Conservation (phyloP, 2,888 invertebrate species). For the Cheilosia soror region DNA sequence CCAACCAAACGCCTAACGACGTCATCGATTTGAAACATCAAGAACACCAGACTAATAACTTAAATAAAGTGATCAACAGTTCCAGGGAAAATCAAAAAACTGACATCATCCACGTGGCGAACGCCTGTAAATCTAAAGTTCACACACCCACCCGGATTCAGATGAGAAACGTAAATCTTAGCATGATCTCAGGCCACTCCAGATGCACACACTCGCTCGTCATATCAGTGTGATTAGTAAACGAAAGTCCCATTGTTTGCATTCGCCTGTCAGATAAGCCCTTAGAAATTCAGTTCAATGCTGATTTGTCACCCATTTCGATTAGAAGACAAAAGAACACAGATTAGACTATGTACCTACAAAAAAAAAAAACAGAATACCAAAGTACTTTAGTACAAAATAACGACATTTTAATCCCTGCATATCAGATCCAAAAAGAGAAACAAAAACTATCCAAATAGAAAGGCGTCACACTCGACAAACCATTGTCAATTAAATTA, state of each 20-base stretch:
- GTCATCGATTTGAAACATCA: slow-evolving; percentile 22
- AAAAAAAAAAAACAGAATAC: neutral
- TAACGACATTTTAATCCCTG: neutral
- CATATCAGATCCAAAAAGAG: slow-evolving; percentile 26
- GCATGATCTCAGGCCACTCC: slow-evolving; percentile 47
- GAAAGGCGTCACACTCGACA: slow-evolving; percentile 8
- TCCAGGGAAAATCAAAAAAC: neutral
- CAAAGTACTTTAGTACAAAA: slow-evolving; percentile 13
- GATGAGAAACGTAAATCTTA: slow-evolving; percentile 49
- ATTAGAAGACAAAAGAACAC: slow-evolving; percentile 29
- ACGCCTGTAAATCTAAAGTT: slow-evolving; percentile 35
- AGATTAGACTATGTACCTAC: slow-evolving; percentile 32
- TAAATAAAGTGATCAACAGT: neutral
- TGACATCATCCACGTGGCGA: slow-evolving; percentile 28
- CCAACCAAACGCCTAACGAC: neutral
- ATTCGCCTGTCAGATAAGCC: slow-evolving; percentile 31
- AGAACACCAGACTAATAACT: neutral
- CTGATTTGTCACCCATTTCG: slow-evolving; percentile 44
- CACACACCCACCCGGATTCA: slow-evolving; percentile 37
- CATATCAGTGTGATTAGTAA: slow-evolving; percentile 3
- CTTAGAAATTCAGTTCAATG: slow-evolving; percentile 64
- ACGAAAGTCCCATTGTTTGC: slow-evolving; percentile 28
- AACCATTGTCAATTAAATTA: slow-evolving; percentile 15
- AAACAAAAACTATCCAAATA: neutral
- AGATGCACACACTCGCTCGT: slow-evolving; percentile 11